Evolutionary conservation across 2,113 vertebrate species (phyloP).

Genomic region (Pipra filicauda): DNA sequence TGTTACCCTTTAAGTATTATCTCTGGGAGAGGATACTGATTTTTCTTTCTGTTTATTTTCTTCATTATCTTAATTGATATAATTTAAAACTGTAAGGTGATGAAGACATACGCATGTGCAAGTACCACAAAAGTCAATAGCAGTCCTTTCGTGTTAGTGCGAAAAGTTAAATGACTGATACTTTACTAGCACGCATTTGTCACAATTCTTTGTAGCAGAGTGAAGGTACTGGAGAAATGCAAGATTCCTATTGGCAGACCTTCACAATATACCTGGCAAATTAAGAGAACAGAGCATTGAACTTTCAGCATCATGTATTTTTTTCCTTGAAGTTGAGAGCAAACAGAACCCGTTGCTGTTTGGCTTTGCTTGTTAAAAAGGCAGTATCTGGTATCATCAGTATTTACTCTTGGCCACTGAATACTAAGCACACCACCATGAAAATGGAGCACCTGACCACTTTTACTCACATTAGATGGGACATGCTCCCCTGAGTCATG

Average conservation of each 20-base stretch:
- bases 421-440: not conserved
- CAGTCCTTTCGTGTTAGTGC: not conserved
- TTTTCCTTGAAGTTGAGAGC: not conserved
- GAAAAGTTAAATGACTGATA: rapidly evolving
- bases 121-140: rapidly evolving
- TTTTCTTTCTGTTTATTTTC: not conserved
- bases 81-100: not conserved
- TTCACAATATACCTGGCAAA: not conserved
- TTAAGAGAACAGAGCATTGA: not conserved
- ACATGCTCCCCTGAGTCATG: not conserved
- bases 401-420: not conserved
- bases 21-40: not conserved
- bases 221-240: not conserved
- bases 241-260: not conserved
- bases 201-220: not conserved
- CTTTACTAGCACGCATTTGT: not conserved
- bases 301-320: not conserved
- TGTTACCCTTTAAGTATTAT: not conserved
- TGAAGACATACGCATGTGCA: not conserved
- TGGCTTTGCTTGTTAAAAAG: not conserved
- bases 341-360: not conserved
- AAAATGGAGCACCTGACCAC: not conserved
- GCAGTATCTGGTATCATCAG: not conserved
- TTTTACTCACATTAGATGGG: not conserved
- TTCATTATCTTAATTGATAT: not conserved